Evolutionary conservation across 2,113 vertebrate genomes (phyloP).

Genomic region (Protobothrops mucrosquamatus): DNA sequence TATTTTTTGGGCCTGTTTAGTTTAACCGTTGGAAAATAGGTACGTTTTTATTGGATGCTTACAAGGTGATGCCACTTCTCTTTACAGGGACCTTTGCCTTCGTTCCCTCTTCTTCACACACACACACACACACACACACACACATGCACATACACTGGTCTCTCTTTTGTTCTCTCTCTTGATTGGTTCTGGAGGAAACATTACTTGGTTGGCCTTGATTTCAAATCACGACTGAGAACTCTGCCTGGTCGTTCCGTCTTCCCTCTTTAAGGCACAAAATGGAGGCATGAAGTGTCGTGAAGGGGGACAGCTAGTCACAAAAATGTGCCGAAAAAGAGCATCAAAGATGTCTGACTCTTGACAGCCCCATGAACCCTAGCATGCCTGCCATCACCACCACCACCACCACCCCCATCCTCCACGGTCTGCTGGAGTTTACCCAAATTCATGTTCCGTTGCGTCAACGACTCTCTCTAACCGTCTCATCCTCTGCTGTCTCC

Average conservation of each 20-base stretch:
- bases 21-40: background rate
- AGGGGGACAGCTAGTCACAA: rapidly evolving
- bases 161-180: background rate
- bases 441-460: too few relatives aligned
- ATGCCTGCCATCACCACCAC: too few relatives aligned
- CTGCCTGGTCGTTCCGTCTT: rapidly evolving
- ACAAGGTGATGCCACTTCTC: background rate
- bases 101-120: background rate
- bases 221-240: background rate
- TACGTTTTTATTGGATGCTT: background rate
- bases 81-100: background rate
- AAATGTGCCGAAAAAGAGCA: background rate
- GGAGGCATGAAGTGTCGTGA: background rate
- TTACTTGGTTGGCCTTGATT: background rate
- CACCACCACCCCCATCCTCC: too few relatives aligned
- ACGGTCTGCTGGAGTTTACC: too few relatives aligned
- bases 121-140: background rate
- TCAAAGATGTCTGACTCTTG: too few relatives aligned
- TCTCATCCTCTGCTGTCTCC: too few relatives aligned
- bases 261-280: background rate
- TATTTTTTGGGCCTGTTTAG: background rate
- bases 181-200: background rate
- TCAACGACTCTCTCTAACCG: too few relatives aligned
- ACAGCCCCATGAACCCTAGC: too few relatives aligned
- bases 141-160: background rate